Conservation (phyloP, 2,797 vertebrate species). For the Bovichtus diacanthus region DNA sequence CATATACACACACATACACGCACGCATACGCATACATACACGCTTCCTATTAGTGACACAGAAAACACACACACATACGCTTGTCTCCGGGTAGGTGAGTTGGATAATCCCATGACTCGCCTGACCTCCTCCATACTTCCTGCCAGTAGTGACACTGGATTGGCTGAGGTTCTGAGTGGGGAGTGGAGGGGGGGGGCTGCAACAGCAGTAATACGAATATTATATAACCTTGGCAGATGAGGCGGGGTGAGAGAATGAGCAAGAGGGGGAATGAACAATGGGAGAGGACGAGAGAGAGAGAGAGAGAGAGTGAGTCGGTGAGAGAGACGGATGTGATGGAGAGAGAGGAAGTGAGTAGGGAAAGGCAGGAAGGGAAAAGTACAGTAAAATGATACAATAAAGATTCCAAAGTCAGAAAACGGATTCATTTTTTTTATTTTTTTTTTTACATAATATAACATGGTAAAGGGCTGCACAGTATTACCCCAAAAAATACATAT, state of each 20-base stretch:
- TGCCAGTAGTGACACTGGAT: slow-evolving; percentile 62
- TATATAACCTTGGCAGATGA: slow-evolving; percentile 79
- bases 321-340: slow-evolving; percentile 42
- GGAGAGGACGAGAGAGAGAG: slow-evolving; percentile 31
- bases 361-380: slow-evolving; percentile 45
- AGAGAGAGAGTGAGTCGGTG: slow-evolving; percentile 32
- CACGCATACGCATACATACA: neutral
- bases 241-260: slow-evolving; percentile 42
- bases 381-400: slow-evolving; percentile 48
- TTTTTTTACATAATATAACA: slow-evolving; percentile 2
- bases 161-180: slow-evolving; percentile 62
- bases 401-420: slow-evolving; percentile 2
- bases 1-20: slow-evolving; percentile 19
- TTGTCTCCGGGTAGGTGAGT: slow-evolving; percentile 80
- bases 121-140: slow-evolving; percentile 79
- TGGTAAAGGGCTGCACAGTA: neutral
- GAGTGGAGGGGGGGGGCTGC: slow-evolving; percentile 30
- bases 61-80: slow-evolving; percentile 40
- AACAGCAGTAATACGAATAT: slow-evolving; percentile 66
- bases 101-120: slow-evolving; percentile 83
- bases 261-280: slow-evolving; percentile 29
- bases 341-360: slow-evolving; percentile 61
- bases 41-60: slow-evolving; percentile 22
- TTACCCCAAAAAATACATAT: neutral
- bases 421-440: too few relatives aligned